phyloP scores from a whole-genome alignment of 2,113 vertebrate genomes.

The Pterophyllum scalare region DNA sequence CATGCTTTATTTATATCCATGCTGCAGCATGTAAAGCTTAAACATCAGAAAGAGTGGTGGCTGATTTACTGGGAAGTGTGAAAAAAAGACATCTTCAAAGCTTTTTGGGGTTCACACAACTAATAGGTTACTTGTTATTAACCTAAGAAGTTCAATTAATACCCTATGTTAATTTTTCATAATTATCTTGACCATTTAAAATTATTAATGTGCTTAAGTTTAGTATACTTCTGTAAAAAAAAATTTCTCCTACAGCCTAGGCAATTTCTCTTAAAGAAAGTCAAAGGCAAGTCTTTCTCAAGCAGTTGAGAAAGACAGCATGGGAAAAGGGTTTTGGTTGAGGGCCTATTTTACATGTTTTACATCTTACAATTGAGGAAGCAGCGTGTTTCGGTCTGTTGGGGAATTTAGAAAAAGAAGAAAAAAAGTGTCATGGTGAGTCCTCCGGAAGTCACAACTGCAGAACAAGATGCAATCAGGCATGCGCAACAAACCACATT shows the following conservation, averaged over 20 bases:
- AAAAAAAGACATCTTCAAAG: neutral
- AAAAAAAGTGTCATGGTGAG: neutral
- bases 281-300: neutral
- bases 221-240: neutral
- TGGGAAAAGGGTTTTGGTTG: neutral
- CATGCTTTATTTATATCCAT: neutral
- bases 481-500: neutral
- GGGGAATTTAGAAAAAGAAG: neutral
- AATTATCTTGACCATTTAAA: neutral
- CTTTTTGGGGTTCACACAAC: neutral
- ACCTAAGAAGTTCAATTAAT: neutral
- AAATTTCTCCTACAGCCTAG: neutral
- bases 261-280: neutral
- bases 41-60: neutral
- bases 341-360: neutral
- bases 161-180: neutral
- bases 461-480: accelerated
- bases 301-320: neutral
- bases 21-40: neutral
- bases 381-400: neutral
- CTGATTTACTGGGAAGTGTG: neutral
- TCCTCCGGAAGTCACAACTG: neutral
- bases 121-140: neutral
- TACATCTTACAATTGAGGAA: neutral
- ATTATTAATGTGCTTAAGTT: neutral